Evolutionary conservation across 2,888 invertebrate species (phyloP), one percentile per base, ranked within the genome.

Genomic region (Corbicula japonica): DNA sequence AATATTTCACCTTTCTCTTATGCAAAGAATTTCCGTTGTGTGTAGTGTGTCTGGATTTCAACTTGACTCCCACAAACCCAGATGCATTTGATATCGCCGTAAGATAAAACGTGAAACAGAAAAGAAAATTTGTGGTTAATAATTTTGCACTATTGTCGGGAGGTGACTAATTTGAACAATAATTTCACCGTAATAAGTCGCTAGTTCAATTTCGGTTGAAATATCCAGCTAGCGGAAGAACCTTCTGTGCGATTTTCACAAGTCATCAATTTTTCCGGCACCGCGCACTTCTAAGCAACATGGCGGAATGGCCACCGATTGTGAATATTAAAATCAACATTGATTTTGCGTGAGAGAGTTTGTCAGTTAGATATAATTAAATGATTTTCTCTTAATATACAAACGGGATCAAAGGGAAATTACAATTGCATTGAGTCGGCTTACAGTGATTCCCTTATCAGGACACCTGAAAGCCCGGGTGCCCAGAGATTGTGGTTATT

Each of bases 171-270:
- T 34, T 35, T 35, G 8, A 54, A 28, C 41, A 38, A 52, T 52
- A 18, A 54, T 38, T 28, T 41, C 28, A 6, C 23, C 23, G 52
- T 52, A 23, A 35, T 50, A 50, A 32, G 28, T 65, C 52, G 30
- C 26, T 30, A 54, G 54, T 66, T 35, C 52, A 66, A 26, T 54
- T 41, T 38, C 32, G 34, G 41, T 52, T 30, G 66, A 41, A 52
- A 66, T 66, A 52, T 70, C 46, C 61, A 50, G 32, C 23, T 56
- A 38, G 65, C 75, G 72, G 75, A 75, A 80, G 61, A 62, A 48
- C 15, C 75, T 56, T 68, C 75, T 68, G 80, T 76, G 75, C 54
- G 61, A 80, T 75, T 76, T 66, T 75, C 72, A 76, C 80, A 76
- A 61, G 62, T 63, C 80, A 68, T 76, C 80, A 62, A 75, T 23